Percentiles rank a stretch among this genome's conserved stretches.
Conservation (phyloP, 2,797 vertebrate genomes). For the Smutsia temminckii region DNA sequence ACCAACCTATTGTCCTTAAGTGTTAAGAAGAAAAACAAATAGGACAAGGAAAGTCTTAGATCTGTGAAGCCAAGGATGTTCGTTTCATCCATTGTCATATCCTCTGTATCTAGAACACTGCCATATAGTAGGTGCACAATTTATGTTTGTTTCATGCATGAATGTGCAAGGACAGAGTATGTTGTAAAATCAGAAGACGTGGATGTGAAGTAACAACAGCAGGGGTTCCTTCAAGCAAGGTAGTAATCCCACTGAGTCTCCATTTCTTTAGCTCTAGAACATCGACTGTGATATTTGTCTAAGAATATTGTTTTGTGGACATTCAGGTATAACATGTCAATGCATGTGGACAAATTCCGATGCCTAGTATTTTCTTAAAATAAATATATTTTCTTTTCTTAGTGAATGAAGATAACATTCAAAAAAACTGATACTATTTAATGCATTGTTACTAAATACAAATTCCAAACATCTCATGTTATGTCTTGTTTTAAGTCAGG, state of each 20-base stretch:
- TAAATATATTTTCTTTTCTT: neutral
- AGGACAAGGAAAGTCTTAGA: neutral
- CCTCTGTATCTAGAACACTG: neutral
- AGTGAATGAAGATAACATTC: neutral
- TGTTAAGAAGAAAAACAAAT: neutral
- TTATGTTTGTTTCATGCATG: neutral
- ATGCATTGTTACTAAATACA: slow-evolving; percentile 1
- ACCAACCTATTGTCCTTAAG: neutral
- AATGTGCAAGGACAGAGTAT: neutral
- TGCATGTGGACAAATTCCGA: neutral
- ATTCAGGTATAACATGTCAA: neutral
- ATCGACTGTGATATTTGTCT: neutral
- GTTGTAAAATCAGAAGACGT: neutral
- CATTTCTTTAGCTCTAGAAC: neutral
- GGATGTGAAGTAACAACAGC: neutral
- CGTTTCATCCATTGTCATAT: neutral
- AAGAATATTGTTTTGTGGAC: neutral
- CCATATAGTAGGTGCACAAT: neutral
- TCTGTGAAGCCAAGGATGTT: neutral
- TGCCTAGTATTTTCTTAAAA: neutral
- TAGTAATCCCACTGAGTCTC: neutral
- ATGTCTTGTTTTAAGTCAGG: neutral
- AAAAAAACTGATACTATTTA: neutral
- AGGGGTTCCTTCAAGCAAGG: neutral
- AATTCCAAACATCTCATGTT: neutral